Base-by-base conservation (phyloP, 37 sponge, comb jelly and placozoan species). In the Chondrilla cf. caribensis region DNA sequence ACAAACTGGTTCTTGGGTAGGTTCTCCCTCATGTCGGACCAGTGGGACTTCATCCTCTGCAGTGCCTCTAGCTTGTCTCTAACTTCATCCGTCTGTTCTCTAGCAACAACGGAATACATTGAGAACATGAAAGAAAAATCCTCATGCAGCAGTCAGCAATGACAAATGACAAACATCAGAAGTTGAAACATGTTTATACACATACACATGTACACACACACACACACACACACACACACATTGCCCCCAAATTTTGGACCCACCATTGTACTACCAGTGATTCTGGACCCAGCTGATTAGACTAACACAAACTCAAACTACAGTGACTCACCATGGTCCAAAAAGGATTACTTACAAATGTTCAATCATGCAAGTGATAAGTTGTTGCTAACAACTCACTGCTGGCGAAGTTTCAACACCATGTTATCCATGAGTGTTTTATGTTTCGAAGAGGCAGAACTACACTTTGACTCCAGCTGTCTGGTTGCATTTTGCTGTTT, bases 231-330 rank as follows among this genome's bases (percentile, higher is more conserved):
- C 89, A 40, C 85, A 75, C 42, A 84, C 70, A 71, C 91, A 92
- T 42, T 94, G 95, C 77, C 92, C 86, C 54, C 87, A 89, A 7
- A 92, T 85, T n/a, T n/a, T n/a, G n/a, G n/a, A n/a, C n/a, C n/a
- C n/a, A n/a, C n/a, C n/a, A n/a, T n/a, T n/a, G n/a, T n/a, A n/a
- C n/a, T n/a, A n/a, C n/a, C n/a, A n/a, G n/a, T n/a, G n/a, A n/a
- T n/a, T n/a, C n/a, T n/a, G n/a, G n/a, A n/a, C n/a, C n/a, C n/a
- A n/a, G n/a, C n/a, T n/a, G n/a, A n/a, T n/a, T n/a, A n/a, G n/a
- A n/a, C n/a, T n/a, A n/a, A n/a, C n/a, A n/a, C n/a, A n/a, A n/a
- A n/a, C n/a, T n/a, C n/a, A n/a, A n/a, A n/a, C n/a, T n/a, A n/a
- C n/a, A n/a, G n/a, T n/a, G n/a, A n/a, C n/a, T n/a, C n/a, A n/a